Percentiles rank a stretch among this genome's conserved stretches.
Evolutionary conservation across 64 coral and sea anemone genomes (phyloP).

Genomic region (Dendronephthya gigantea): DNA sequence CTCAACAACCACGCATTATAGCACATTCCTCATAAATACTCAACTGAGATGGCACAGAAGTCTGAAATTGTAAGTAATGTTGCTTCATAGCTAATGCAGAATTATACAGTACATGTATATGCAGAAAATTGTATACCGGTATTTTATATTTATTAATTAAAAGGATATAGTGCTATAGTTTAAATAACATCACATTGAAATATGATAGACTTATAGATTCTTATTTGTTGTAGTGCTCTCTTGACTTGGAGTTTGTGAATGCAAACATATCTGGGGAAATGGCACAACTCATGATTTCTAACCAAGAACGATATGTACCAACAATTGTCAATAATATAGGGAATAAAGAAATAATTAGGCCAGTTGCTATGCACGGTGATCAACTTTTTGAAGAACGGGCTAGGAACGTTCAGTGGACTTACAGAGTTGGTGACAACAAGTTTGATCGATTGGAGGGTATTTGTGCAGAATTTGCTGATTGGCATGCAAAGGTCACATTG

Average conservation of each 20-base stretch:
- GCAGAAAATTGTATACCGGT: background rate
- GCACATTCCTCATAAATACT: conserved; percentile 35
- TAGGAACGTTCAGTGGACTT: conserved; percentile 30
- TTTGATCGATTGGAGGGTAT: background rate
- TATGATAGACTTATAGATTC: background rate
- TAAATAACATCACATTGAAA: background rate
- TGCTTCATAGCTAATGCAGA: background rate
- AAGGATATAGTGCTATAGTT: background rate
- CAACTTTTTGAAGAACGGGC: conserved; percentile 30
- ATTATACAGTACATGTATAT: background rate
- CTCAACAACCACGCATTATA: conserved; percentile 2
- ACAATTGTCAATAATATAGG: background rate
- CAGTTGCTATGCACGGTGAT: conserved; percentile 18
- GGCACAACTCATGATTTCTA: conserved; percentile 16
- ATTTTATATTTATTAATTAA: background rate
- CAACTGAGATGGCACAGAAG: conserved; percentile 22
- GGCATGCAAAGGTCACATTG: conserved; percentile 35
- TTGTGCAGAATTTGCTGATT: conserved; percentile 29
- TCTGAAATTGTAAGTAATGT: conserved; percentile 34
- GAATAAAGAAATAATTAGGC: background rate
- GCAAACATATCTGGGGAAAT: conserved; percentile 36
- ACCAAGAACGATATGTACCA: conserved; percentile 27
- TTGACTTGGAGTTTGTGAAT: conserved; percentile 30
- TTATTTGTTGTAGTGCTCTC: background rate
- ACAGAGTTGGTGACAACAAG: background rate